Base-by-base conservation (phyloP, 2,797 vertebrate genomes). In the Cyprinodon diabolis region DNA sequence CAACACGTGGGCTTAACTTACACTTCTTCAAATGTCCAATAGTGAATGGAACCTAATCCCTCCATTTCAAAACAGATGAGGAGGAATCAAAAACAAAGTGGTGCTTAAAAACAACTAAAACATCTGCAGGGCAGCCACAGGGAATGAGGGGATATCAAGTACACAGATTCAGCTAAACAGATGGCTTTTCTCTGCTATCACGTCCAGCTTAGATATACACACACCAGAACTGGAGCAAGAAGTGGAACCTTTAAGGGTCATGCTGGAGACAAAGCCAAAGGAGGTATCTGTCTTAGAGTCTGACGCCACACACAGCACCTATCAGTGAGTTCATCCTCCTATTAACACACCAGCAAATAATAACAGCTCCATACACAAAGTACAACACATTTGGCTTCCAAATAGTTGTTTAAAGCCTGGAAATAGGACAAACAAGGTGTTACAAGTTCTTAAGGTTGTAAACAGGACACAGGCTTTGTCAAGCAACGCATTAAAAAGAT, bases 161-260 rank as follows among this genome's bases (percentile, higher is more conserved):
- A 86, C 86, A 89, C 68, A 71, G 67, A 70, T 63, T 68, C 76
- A 81, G 86, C 86, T 81, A 87, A 87, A 80, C 92, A 93, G 91
- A 92, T 94, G 92, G 87, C 88, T 90, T 67, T 71, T 76, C 89
- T 94, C 93, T 54, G 23, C 85, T 86, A 87, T 88, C 93, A 88
- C 92, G n/a, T 80, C 84, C 81, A 67, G 51, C 76, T 83, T 87
- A 84, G 87, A 85, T 40, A 62, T 58, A 69, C 63, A 70, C 83
- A 83, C 74, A 81, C n/a, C 72, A 19, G 74, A 56, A 51, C 40
- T 58, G 57, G n/a, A 80, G 73, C 66, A 68, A 81, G 72, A 73
- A 71, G 51, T 6, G 6, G 71, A 47, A 72, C 51, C 66, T 84
- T 69, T 74, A 80, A 82, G 81, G 56, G 69, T 84, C 21, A 65